These are phyloP conservation scores for Panthera leo DNA, from an alignment of 2,113 vertebrate genomes.

Conservation along the genomic window DNA sequence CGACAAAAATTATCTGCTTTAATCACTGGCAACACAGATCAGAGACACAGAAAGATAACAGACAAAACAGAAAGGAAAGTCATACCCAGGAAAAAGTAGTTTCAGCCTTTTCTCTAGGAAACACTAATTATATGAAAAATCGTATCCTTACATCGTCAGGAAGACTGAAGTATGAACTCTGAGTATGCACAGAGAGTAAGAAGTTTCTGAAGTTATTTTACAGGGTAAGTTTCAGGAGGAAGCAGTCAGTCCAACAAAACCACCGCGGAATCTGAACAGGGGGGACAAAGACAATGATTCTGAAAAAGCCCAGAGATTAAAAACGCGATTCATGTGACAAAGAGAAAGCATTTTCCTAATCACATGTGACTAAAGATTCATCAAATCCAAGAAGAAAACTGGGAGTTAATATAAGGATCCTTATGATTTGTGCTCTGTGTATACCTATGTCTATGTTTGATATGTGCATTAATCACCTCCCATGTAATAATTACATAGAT, in stretches of 20 bases:
- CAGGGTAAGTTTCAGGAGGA: neutral
- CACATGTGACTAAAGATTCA: neutral
- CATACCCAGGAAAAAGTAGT: neutral
- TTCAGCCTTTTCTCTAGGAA: neutral
- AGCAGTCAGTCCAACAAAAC: neutral
- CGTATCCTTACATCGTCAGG: neutral
- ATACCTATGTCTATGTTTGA: neutral
- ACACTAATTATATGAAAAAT: neutral
- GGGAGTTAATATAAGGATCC: neutral
- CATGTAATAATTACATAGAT: neutral
- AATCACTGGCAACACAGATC: neutral
- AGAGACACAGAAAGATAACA: neutral
- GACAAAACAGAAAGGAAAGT: neutral
- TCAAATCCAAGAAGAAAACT: neutral
- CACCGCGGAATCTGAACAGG: neutral
- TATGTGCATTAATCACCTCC: neutral
- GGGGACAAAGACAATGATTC: neutral
- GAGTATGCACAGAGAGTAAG: neutral
- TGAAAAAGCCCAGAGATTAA: neutral
- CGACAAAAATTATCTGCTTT: neutral
- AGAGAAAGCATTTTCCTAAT: neutral
- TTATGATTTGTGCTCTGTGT: neutral
- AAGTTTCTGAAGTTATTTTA: neutral
- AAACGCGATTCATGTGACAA: neutral
- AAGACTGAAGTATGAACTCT: neutral